Conservation (phyloP, 2,797 vertebrate genomes). For the Sebastes miniatus region DNA sequence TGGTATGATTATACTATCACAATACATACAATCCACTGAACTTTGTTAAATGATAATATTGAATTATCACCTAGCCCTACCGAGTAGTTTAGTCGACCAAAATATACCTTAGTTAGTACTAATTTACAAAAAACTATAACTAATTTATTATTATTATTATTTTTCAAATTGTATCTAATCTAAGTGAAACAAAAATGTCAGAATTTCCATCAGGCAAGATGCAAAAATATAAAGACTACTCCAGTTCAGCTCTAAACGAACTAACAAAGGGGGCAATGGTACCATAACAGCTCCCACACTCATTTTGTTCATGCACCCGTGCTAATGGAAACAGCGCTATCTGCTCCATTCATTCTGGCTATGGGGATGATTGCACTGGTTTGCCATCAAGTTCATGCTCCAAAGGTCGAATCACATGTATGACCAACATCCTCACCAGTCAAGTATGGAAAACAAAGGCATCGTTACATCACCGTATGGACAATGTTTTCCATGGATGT, state of each 20-base stretch:
- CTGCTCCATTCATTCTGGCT: neutral
- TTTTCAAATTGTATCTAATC: neutral
- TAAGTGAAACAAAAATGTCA: neutral
- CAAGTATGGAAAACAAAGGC: neutral
- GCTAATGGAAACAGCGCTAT: neutral
- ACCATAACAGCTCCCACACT: neutral
- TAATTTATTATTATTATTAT: too few relatives aligned
- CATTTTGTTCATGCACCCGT: conserved; percentile 21
- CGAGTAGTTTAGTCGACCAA: neutral
- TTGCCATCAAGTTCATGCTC: neutral
- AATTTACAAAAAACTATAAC: neutral
- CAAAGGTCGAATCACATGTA: neutral
- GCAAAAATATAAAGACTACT: neutral
- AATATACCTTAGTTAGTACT: too few relatives aligned
- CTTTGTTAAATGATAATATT: neutral
- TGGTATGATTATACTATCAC: neutral
- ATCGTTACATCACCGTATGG: neutral
- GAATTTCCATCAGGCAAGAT: neutral
- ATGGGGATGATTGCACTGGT: conserved; percentile 37
- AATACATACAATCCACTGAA: neutral
- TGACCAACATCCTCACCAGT: neutral
- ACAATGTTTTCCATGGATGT: neutral
- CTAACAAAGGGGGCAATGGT: neutral
- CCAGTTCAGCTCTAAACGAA: neutral
- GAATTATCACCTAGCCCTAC: neutral